Evolutionary conservation across 2,797 vertebrate genomes (phyloP).

Genomic region (Coranthus polyacanthus): DNA sequence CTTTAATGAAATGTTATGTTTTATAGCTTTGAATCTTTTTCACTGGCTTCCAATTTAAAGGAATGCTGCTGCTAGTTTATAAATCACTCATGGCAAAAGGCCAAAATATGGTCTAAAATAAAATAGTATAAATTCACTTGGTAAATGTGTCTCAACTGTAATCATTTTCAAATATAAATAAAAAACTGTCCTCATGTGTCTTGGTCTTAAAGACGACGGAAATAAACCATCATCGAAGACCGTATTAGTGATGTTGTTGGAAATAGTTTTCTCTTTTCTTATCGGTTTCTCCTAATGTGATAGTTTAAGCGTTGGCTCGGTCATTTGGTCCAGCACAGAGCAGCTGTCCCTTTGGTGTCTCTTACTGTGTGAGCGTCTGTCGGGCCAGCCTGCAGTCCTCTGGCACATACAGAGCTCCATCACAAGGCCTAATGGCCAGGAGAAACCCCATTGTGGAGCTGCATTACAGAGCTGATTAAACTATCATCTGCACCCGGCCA

Average conservation of each 20-base stretch:
- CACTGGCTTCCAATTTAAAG: neutral
- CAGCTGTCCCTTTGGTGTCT: conserved; percentile 48
- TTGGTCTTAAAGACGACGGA: too few species aligned
- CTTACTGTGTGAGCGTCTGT: conserved; percentile 38
- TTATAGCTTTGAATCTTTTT: too few species aligned
- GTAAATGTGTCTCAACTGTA: too few species aligned
- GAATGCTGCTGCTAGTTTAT: neutral
- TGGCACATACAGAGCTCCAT: conserved; percentile 27
- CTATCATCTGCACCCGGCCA: conserved; percentile 51
- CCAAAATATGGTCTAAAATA: neutral
- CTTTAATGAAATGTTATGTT: too few species aligned
- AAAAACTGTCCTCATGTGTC: too few species aligned
- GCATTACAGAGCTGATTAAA: conserved; percentile 68
- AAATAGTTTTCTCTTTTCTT: too few species aligned
- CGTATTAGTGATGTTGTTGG: too few species aligned
- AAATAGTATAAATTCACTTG: neutral
- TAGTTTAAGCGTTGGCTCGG: conserved; percentile 5
- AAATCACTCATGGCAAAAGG: neutral
- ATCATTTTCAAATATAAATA: too few species aligned
- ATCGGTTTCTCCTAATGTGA: neutral
- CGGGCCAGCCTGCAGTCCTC: conserved; percentile 20
- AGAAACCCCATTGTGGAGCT: conserved; percentile 15
- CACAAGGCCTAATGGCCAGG: conserved; percentile 17
- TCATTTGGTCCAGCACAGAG: conserved; percentile 10
- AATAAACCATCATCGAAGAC: too few species aligned